Conservation (phyloP, 2,888 invertebrate genomes). For the Ichneumoninae sp. region DNA sequence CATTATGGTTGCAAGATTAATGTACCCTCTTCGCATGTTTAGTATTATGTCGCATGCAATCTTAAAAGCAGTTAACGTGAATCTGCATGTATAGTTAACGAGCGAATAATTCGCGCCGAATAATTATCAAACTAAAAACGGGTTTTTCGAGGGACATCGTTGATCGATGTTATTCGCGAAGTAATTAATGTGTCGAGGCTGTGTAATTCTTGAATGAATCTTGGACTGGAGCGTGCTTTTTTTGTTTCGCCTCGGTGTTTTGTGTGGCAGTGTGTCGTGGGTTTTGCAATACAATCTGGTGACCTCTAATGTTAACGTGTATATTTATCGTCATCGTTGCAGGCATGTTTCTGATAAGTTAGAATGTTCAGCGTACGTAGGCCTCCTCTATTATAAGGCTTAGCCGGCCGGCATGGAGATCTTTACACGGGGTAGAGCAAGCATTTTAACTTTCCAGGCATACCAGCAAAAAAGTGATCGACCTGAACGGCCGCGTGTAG, state of each 20-base stretch:
- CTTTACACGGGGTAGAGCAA: constrained; percentile 66
- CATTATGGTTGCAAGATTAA: neutral
- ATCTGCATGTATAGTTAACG: neutral
- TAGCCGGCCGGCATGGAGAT: constrained; percentile 48
- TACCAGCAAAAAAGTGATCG: constrained; percentile 81
- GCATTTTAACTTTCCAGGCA: constrained; percentile 82
- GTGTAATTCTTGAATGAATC: neutral
- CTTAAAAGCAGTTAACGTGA: neutral
- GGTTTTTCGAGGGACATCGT: neutral
- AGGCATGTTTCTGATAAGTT: constrained; percentile 66
- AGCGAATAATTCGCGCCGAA: neutral
- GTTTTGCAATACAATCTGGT: neutral
- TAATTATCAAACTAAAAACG: neutral
- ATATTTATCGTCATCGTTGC: constrained; percentile 60
- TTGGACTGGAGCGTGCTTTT: neutral
- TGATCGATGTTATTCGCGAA: neutral
- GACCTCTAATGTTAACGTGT: constrained; percentile 19
- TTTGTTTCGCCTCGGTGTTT: neutral
- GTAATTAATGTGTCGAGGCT: neutral
- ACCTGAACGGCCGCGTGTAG: constrained; percentile 81
- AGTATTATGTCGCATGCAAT: neutral
- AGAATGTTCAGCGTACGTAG: constrained; percentile 61
- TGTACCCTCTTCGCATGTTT: constrained; percentile 2
- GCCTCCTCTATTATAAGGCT: constrained; percentile 62
- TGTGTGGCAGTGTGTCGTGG: constrained; percentile 8